Percentiles rank a stretch among this genome's conserved stretches.
Conservation (phyloP, 2,113 vertebrate species). For the Cichladusa arquata region DNA sequence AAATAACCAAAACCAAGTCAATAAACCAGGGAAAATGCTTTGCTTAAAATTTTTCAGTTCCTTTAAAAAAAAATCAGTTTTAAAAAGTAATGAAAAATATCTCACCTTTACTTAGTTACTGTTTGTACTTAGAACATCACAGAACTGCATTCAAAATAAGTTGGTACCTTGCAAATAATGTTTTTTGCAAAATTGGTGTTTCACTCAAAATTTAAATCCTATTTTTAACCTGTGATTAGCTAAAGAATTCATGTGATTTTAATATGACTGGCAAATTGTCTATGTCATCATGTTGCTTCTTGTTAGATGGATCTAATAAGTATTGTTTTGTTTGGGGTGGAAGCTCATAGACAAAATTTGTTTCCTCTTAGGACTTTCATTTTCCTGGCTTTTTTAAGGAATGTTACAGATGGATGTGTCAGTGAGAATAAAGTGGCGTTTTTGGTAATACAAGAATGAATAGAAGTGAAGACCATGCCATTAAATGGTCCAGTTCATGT, state of each 20-base stretch:
- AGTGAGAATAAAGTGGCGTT: neutral
- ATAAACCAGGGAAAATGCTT: neutral
- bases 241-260: neutral
- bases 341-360: neutral
- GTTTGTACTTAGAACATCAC: neutral
- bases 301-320: neutral
- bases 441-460: neutral
- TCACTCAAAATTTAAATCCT: neutral
- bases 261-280: neutral
- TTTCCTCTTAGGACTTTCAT: neutral
- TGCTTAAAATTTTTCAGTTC: neutral
- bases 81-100: neutral
- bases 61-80: neutral
- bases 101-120: neutral
- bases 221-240: neutral
- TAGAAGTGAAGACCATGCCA: neutral
- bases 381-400: neutral
- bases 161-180: neutral
- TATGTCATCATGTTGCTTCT: neutral
- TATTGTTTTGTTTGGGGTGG: neutral
- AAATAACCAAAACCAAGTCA: neutral
- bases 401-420: neutral
- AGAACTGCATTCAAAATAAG: neutral
- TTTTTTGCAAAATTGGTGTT: neutral
- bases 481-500: neutral